Percentiles rank a stretch among this genome's conserved stretches.
Evolutionary conservation across 2,888 invertebrate species (phyloP).

Genomic region (Thereva unica): DNA sequence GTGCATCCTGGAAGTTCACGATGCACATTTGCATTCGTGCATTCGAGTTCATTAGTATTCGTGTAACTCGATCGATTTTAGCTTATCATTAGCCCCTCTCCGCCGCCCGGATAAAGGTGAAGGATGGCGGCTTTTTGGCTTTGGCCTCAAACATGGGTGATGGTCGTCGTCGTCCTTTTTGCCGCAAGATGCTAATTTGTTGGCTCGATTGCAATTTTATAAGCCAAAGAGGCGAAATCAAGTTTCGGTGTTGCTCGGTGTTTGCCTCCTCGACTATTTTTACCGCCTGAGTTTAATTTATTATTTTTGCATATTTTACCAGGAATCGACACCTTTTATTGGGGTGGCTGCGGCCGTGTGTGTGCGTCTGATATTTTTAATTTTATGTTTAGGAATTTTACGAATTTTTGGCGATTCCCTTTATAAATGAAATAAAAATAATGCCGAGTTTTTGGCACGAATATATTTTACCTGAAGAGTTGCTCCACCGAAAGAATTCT

Average conservation of each 20-base stretch:
- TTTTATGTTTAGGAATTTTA: neutral
- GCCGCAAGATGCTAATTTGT: slow-evolving; percentile 35
- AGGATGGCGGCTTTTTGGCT: slow-evolving; percentile 6
- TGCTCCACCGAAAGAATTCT: too few species aligned
- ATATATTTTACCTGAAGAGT: too few species aligned
- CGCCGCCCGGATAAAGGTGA: slow-evolving; percentile 1
- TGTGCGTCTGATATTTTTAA: neutral
- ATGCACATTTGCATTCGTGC: slow-evolving; percentile 24
- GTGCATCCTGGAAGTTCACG: neutral
- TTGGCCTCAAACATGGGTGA: neutral
- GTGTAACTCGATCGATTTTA: slow-evolving; percentile 16
- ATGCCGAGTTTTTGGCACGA: too few species aligned
- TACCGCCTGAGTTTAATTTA: slow-evolving; percentile 25
- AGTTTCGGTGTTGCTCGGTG: slow-evolving; percentile 20
- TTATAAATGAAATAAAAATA: too few species aligned
- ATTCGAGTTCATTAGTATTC: slow-evolving; percentile 32
- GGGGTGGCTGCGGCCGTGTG: neutral
- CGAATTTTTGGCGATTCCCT: neutral
- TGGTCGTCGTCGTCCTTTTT: slow-evolving; percentile 10
- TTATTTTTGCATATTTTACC: slow-evolving; percentile 26
- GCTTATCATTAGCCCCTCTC: neutral
- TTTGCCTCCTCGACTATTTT: slow-evolving; percentile 25
- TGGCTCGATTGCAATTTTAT: slow-evolving; percentile 26
- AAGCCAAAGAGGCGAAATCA: slow-evolving; percentile 9
- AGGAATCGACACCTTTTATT: slow-evolving; percentile 18